phyloP scores from a whole-genome alignment of 2,797 vertebrate genomes.

The Tauraco hartlaubi region DNA sequence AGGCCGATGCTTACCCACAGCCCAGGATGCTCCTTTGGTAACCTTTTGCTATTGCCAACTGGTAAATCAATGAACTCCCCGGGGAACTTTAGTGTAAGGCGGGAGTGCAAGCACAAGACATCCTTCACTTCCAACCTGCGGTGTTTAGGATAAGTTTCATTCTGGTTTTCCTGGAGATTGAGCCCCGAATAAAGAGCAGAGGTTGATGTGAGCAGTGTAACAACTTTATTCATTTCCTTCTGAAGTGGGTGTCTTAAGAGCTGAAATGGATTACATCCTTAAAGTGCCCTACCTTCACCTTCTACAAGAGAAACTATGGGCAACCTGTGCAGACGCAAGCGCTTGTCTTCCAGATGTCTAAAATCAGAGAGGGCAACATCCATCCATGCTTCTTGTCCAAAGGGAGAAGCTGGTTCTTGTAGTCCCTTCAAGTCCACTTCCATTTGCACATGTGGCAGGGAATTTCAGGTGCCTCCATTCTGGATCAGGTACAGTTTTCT shows the following conservation, averaged over 20 bases:
- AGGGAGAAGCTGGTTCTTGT: background rate
- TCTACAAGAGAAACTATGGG: background rate
- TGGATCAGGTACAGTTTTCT: background rate
- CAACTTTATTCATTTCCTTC: background rate
- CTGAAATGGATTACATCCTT: background rate
- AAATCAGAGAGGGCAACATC: background rate
- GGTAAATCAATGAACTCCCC: background rate
- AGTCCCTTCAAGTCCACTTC: background rate
- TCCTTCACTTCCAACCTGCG: background rate
- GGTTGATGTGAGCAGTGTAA: background rate
- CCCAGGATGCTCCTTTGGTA: background rate
- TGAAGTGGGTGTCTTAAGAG: background rate
- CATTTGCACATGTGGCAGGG: background rate
- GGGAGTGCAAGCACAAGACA: background rate
- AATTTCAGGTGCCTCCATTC: background rate
- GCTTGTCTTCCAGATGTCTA: background rate
- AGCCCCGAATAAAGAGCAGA: background rate
- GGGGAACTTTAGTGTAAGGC: accelerated
- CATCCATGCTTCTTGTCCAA: background rate
- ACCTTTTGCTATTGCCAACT: background rate
- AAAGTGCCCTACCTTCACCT: background rate
- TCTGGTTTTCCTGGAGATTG: background rate
- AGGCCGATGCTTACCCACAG: background rate
- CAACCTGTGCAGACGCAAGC: background rate
- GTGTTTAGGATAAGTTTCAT: background rate